Percentiles rank a stretch among this genome's conserved stretches.
These are phyloP conservation scores for Mesoclemmys tuberculata DNA, from an alignment of 2,113 vertebrate genomes.

Conservation along the genomic window DNA sequence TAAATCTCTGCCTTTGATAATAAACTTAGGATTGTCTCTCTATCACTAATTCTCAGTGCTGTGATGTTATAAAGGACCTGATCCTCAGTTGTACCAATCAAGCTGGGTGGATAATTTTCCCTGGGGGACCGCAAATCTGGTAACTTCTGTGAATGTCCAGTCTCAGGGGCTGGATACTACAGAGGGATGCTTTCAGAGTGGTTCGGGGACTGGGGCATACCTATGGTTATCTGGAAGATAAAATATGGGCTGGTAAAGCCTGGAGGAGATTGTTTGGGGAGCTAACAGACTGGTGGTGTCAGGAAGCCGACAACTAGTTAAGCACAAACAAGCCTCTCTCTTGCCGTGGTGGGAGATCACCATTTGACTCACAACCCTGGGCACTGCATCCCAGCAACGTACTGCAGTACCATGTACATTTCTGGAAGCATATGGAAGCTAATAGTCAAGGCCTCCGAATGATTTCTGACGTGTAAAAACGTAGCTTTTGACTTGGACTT, in stretches of 20 bases:
- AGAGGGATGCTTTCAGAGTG: neutral
- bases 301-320: neutral
- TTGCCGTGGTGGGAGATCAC: neutral
- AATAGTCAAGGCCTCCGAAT: constrained; percentile 5
- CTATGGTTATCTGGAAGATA: neutral
- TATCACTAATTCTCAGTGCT: neutral
- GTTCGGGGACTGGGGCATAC: neutral
- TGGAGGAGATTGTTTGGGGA: neutral
- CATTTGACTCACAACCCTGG: neutral
- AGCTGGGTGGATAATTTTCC: neutral
- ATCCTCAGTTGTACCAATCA: neutral
- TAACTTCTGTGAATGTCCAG: neutral
- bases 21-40: neutral
- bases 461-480: neutral
- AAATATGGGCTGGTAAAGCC: neutral
- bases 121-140: neutral
- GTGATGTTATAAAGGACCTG: neutral
- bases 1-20: neutral
- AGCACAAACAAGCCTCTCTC: neutral
- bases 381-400: neutral
- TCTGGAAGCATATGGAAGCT: neutral
- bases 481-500: neutral
- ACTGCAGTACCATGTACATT: neutral
- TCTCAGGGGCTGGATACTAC: neutral
- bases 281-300: neutral